Evolutionary conservation across 2,797 vertebrate species (phyloP), one percentile per base, ranked within the genome.

Genomic region (Tadarida brasiliensis): DNA sequence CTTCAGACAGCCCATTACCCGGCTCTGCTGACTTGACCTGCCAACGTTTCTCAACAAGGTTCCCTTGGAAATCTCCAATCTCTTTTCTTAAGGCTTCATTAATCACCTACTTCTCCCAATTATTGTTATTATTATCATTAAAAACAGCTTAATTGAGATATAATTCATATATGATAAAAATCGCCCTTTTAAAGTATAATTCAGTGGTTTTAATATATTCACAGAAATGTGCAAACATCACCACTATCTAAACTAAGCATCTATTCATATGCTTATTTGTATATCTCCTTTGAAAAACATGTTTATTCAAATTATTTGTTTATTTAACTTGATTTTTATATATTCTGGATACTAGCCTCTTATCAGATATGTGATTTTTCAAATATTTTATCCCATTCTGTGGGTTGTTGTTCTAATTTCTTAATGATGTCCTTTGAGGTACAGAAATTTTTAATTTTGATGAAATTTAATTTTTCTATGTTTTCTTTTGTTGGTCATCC

Each of bases 211-310:
- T 80, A 67, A 59, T 86, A 47, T 80, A 89, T 59, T 91, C 11
- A 71, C 26, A 70, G n/a, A 24, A 57, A 39, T 78, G 19, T 56
- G 24, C 35, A 87, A 26, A 19, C 11, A 71, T 91, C 26, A 70
- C 65, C 19, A 56, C 56, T 26, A 22, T 54, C 61, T 91, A 80
- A 80, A 44, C 17, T 39, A 65, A 77, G 30, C 5, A 65, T 63
- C 71, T 78, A 24, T 71, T 78, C 28, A 39, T 71, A 56, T 90
- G 16, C 26, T 47, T 57, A 47, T 94, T 70, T 71, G 20, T 87
- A 57, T 67, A 80, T 71, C 30, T 61, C 77, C 26, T 85, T 90
- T 88, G 44, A 70, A 70, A 39, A 81, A 81, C 85, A 86, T 86
- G 59, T 49, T 80, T 85, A 71, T 70, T 67, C 15, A 84, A n/a